A percentile compares a stretch with the other conserved stretches of the same genome.
phyloP scores from a whole-genome alignment of 92 coral and sea anemone species.

The Parazoanthus darwini region DNA sequence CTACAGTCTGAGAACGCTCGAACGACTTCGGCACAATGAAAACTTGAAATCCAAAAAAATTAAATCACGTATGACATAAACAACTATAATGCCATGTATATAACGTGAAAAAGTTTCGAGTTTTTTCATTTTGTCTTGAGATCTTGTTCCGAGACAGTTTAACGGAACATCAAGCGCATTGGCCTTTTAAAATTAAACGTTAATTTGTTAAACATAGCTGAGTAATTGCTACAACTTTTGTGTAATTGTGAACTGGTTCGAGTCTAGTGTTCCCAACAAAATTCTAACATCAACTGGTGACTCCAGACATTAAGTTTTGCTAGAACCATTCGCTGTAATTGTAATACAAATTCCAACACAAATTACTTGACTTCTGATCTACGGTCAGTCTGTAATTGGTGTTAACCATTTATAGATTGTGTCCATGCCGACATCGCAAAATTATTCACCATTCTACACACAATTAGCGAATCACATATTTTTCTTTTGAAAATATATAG shows the following conservation, averaged over 20 bases:
- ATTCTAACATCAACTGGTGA: background rate
- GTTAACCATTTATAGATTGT: background rate
- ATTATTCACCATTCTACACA: background rate
- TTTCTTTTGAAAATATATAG: background rate
- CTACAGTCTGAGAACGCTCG: too few species aligned
- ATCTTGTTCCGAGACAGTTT: background rate
- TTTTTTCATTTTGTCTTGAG: background rate
- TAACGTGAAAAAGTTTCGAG: too few species aligned
- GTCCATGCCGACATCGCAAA: constrained; percentile 7
- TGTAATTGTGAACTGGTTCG: background rate
- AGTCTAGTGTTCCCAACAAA: background rate
- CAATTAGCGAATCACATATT: background rate
- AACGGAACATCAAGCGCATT: background rate
- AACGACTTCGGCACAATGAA: too few species aligned
- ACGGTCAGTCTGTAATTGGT: background rate
- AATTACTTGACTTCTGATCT: constrained; percentile 5
- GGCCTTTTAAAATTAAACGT: background rate
- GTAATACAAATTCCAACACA: background rate
- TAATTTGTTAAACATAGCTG: background rate
- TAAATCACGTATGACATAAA: too few species aligned
- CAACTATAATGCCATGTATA: too few species aligned
- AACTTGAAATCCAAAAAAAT: too few species aligned
- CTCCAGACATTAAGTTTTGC: background rate
- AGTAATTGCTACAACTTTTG: background rate
- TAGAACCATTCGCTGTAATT: too few species aligned